Evolutionary conservation across 2,113 vertebrate genomes (phyloP), one percentile per base, ranked within the genome.

Genomic region (Strix aluco): DNA sequence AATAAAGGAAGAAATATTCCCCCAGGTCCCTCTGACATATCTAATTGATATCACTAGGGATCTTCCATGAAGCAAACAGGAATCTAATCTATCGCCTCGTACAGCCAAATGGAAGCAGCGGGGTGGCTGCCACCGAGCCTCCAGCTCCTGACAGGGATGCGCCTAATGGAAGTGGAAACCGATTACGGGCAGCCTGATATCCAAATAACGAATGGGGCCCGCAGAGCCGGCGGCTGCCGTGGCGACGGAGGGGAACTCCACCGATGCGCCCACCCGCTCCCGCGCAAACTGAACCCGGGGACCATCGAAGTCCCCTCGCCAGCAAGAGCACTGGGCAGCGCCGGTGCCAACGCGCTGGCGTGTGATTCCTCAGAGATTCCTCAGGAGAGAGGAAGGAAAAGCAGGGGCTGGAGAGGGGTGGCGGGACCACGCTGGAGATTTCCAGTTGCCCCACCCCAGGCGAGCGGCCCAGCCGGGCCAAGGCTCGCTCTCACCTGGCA

Each of bases 41-140:
- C 96, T 97, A 97, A 98, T 92, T 95, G 95, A 87, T 97, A 93
- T 96, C 97, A 86, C 98, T 92, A 58, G 97, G 91, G 95, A 82
- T 90, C 92, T n/a, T 92, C 96, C 83, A 40, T 86, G 97, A 73
- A 97, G 97, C 97, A 97, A 98, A 97, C 92, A 92, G 96, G 95
- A 98, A 97, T 97, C 94, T 96, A 96, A 98, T 98, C 97, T 96
- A 93, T 87, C 34, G 95, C 92, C 97, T 97, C 34, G 2, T 87
- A 87, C 93, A 90, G 96, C 90, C 92, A 95, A 97, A 90, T 96
- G 98, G 94, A 97, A 97, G 95, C 97, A 97, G 97, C 93, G 3
- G 98, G 96, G 90, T 42, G 84, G 79, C 96, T 93, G 66, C 49
- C 86, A 94, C 77, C 7, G 79, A 93, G 97, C 96, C 93, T 97